Conservation (phyloP, 2,888 invertebrate genomes). For the Eucriotettix oculatus region DNA sequence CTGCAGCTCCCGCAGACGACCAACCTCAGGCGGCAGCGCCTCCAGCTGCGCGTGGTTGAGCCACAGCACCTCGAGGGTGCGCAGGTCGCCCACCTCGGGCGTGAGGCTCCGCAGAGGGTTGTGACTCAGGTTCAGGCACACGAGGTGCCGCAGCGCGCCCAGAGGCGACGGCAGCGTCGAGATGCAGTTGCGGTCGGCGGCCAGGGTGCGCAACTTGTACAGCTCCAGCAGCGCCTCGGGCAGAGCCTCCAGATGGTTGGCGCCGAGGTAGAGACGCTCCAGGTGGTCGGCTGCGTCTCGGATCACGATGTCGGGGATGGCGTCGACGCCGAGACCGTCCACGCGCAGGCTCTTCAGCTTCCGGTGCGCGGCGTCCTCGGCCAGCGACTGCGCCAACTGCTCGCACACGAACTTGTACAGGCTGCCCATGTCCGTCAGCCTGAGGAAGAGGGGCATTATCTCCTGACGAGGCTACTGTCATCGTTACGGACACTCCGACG, state of each 20-base stretch:
- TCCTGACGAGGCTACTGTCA: too few species aligned
- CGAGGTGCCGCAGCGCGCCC: slow-evolving; percentile 37
- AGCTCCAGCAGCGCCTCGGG: slow-evolving; percentile 34
- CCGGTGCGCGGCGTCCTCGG: slow-evolving; percentile 43
- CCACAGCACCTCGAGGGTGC: slow-evolving; percentile 46
- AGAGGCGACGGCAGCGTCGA: slow-evolving; percentile 40
- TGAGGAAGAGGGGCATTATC: too few species aligned
- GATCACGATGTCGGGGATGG: slow-evolving; percentile 38
- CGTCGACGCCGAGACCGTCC: slow-evolving; percentile 43
- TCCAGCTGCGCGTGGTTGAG: slow-evolving; percentile 40
- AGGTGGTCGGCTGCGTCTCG: slow-evolving; percentile 32
- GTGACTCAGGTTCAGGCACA: slow-evolving; percentile 47
- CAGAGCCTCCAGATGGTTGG: slow-evolving; percentile 39
- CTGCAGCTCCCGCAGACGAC: slow-evolving; percentile 38
- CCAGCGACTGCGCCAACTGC: slow-evolving; percentile 46
- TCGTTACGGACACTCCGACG: too few species aligned
- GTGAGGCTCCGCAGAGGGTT: slow-evolving; percentile 41
- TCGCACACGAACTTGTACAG: slow-evolving; percentile 50
- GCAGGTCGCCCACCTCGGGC: slow-evolving; percentile 40
- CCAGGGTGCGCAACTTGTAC: slow-evolving; percentile 39
- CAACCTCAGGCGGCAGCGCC: slow-evolving; percentile 41
- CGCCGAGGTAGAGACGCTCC: slow-evolving; percentile 43
- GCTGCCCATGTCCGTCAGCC: slow-evolving; percentile 2
- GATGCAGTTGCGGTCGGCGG: slow-evolving; percentile 48
- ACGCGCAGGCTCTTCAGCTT: slow-evolving; percentile 41